These are phyloP conservation scores for Crossocerus cetratus DNA, from an alignment of 2,888 invertebrate species.

Conservation along the genomic window DNA sequence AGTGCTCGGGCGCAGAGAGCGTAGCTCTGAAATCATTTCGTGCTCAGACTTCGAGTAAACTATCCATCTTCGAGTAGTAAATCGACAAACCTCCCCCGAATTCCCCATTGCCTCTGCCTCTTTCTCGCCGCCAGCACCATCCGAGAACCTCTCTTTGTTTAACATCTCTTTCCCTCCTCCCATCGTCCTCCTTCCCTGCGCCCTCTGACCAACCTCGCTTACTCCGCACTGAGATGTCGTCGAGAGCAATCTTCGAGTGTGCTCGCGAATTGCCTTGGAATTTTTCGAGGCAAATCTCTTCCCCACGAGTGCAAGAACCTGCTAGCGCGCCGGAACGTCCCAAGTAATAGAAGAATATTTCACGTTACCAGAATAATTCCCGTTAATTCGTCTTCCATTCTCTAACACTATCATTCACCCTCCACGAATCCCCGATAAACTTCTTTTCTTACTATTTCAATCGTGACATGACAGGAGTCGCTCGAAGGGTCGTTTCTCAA, in stretches of 20 bases:
- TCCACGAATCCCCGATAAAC: too few species aligned
- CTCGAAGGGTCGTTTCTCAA: too few species aligned
- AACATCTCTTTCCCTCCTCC: slow-evolving; percentile 6
- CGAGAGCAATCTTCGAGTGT: slow-evolving; percentile 31
- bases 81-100: slow-evolving; percentile 55
- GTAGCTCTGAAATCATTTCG: slow-evolving; percentile 59
- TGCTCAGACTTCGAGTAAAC: slow-evolving; percentile 58
- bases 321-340: too few species aligned
- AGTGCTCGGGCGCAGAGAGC: slow-evolving; percentile 41
- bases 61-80: slow-evolving; percentile 61
- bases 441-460: too few species aligned
- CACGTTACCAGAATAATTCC: too few species aligned
- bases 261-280: slow-evolving; percentile 17
- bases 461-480: too few species aligned
- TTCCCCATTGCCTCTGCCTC: slow-evolving; percentile 41
- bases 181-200: background rate
- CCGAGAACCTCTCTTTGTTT: slow-evolving; percentile 22
- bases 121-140: slow-evolving; percentile 29
- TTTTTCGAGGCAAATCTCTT: slow-evolving; percentile 31
- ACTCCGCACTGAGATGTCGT: slow-evolving; percentile 33
- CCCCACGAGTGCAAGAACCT: slow-evolving; percentile 22
- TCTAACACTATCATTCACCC: too few species aligned
- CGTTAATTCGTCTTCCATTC: too few species aligned
- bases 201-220: slow-evolving; percentile 21
- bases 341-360: too few species aligned